phyloP scores from a whole-genome alignment of 2,113 vertebrate species.

The Peucedramus taeniatus region DNA sequence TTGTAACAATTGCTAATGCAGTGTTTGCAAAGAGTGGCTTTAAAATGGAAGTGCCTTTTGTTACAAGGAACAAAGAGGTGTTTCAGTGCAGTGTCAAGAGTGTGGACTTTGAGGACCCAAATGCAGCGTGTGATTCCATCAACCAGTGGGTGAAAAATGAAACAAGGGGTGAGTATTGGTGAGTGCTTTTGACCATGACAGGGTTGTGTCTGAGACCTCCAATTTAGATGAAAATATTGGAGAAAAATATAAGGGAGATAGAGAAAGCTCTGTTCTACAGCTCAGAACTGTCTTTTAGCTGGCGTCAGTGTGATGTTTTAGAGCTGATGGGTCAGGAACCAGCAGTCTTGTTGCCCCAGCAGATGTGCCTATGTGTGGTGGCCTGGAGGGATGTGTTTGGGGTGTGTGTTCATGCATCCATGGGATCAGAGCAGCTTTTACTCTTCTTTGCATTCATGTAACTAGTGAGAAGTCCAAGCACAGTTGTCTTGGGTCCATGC shows the following conservation, averaged over 20 bases:
- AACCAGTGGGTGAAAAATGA: slow-evolving; percentile 90
- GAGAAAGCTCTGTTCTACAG: neutral
- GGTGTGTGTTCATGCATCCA: neutral
- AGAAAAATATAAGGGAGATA: neutral
- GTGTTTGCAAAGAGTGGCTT: slow-evolving; percentile 84
- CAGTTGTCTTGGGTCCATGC: neutral
- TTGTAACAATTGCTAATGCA: slow-evolving; percentile 87
- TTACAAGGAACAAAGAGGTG: slow-evolving; percentile 84
- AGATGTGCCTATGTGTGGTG: neutral
- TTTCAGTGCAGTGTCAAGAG: slow-evolving; percentile 83
- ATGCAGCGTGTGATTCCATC: slow-evolving; percentile 80
- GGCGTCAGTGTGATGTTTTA: neutral
- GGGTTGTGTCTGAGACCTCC: neutral
- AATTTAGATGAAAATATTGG: neutral
- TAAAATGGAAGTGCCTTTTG: slow-evolving; percentile 80
- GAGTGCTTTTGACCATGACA: neutral
- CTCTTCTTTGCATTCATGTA: neutral
- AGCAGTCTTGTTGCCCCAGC: neutral
- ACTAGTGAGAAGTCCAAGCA: neutral
- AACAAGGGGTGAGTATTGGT: slow-evolving; percentile 80
- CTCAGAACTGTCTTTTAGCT: neutral
- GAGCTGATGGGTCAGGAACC: neutral
- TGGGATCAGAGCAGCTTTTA: neutral
- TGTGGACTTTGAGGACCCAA: slow-evolving; percentile 79
- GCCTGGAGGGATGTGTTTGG: neutral